These are phyloP conservation scores for Dione vanillae DNA, from an alignment of 2,888 invertebrate genomes.

Conservation along the genomic window DNA sequence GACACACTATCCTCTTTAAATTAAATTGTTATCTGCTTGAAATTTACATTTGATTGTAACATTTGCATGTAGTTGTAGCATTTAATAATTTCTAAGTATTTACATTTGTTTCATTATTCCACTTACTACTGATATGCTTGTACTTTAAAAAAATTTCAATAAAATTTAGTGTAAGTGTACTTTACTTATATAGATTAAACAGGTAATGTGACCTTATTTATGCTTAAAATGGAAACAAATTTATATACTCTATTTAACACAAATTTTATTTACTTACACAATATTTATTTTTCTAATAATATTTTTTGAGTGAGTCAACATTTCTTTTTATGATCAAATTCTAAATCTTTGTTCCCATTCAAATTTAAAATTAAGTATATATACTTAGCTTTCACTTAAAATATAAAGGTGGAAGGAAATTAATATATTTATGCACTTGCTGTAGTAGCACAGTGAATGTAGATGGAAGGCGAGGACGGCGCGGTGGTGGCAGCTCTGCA, in stretches of 20 bases:
- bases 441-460: constrained; percentile 40
- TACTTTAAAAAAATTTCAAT: neutral
- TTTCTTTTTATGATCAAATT: neutral
- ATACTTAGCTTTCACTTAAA: neutral
- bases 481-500: constrained; percentile 46
- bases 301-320: neutral
- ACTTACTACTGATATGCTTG: neutral
- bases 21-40: neutral
- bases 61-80: neutral
- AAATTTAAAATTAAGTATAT: neutral
- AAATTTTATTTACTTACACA: neutral
- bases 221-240: neutral
- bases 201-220: neutral
- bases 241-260: neutral
- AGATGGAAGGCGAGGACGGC: constrained; percentile 39
- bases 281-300: neutral
- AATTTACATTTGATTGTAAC: neutral
- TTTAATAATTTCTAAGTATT: neutral
- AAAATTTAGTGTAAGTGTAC: neutral
- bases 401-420: constrained; percentile 2
- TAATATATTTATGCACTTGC: neutral
- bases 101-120: neutral
- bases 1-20: neutral
- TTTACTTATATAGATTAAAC: neutral
- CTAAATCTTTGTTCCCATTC: neutral